Evolutionary conservation across 2,888 invertebrate species (phyloP).

Genomic region (Macrophya alboannulata): DNA sequence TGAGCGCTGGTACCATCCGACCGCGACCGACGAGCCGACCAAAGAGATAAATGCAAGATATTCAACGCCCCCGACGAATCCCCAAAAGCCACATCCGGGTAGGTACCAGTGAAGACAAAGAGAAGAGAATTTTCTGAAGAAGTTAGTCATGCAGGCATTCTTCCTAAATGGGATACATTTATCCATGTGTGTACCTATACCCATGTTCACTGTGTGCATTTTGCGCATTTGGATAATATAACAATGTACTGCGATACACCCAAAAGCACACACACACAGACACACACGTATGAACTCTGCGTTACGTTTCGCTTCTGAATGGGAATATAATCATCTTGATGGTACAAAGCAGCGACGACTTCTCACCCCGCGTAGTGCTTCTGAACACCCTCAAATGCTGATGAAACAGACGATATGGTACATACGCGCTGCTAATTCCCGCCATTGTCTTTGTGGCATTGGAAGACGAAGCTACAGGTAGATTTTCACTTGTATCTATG

Average conservation of each 20-base stretch:
- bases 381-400: conserved; percentile 75
- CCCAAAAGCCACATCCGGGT: background rate
- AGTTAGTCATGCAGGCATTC: background rate
- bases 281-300: background rate
- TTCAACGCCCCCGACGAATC: conserved; percentile 51
- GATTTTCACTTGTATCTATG: conserved; percentile 50
- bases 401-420: conserved; percentile 78
- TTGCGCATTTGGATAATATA: background rate
- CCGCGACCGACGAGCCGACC: conserved; percentile 43
- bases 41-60: conserved; percentile 62
- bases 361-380: conserved; percentile 59
- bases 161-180: background rate
- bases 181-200: background rate
- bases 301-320: conserved; percentile 66
- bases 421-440: conserved; percentile 72
- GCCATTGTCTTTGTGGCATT: conserved; percentile 72
- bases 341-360: conserved; percentile 75
- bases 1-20: conserved; percentile 65
- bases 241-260: background rate
- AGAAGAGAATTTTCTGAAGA: background rate
- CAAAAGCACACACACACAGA: background rate
- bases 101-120: background rate
- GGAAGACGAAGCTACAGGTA: conserved; percentile 75
- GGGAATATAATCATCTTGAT: conserved; percentile 79
- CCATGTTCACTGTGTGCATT: background rate